Evolutionary conservation across 1,140 invertebrate genomes (phyloP), one percentile per base, ranked within the genome.

Genomic region (Mercenaria mercenaria): DNA sequence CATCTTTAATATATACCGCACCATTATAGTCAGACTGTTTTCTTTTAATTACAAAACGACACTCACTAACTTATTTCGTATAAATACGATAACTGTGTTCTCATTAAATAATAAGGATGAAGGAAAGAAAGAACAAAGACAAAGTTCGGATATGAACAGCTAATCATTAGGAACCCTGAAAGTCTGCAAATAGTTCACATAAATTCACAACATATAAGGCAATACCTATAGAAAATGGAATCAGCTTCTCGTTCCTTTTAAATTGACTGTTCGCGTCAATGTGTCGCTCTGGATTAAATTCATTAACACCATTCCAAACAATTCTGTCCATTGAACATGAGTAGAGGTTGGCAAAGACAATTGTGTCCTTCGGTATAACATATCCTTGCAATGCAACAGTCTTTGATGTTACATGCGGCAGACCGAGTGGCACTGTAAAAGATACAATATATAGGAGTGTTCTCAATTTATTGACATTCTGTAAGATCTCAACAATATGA

Each of bases 261-360:
- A 88, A 52, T 20, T 61, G 81, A 2, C 89, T 84, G 6, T 91
- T 26, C 10, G 92, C 91, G 29, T 92, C 86, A 15, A 96, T 82
- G 89, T 96, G 96, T 72, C 97, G 95, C 91, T 97, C 97, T 0
- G 97, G 97, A 0, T 97, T 95, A 90, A 98, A 98, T 41, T 96
- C 96, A 56, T 97, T 96, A 0, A 98, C 97, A 94, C 98, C 96
- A 0, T 96, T 96, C 97, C 97, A 98, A 0, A 93, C 2, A 13
- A 91, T 77, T 0, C 94, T 93, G 91, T 96, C 96, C 47, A 92
- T 92, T 34, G 92, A 87, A 43, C 93, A 92, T 1, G 91, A 91
- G 77, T 94, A 92, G 8, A 95, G 41, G 79, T 96, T 95, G 10
- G 93, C 92, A n/a, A 96, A 90, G 3, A 96, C 91, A 11, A 93